Evolutionary conservation across 1,140 invertebrate species (phyloP).

Genomic region (Stratiolaelaps scimitus): DNA sequence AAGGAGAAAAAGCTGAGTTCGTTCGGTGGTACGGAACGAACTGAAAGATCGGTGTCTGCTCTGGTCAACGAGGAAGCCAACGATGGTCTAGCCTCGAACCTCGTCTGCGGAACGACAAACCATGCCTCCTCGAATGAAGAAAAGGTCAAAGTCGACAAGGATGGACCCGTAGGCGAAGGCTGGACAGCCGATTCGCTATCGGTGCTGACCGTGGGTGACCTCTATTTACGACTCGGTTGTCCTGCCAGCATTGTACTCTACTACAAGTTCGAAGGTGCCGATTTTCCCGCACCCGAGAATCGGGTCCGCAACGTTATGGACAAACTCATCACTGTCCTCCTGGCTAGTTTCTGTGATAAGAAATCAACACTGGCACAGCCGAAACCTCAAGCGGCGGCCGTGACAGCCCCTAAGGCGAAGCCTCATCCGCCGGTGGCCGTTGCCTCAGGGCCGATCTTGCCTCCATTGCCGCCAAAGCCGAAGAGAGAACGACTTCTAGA

Average conservation of each 20-base stretch:
- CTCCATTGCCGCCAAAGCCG: not conserved
- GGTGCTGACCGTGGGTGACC: not conserved
- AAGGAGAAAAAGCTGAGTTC: not conserved
- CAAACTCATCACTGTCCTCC: constrained; percentile 7
- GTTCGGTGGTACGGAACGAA: not conserved
- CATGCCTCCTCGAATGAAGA: not conserved
- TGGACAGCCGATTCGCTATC: constrained; percentile 5
- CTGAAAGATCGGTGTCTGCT: not conserved
- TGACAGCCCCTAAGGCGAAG: not conserved
- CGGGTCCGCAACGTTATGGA: not conserved
- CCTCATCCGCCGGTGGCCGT: not conserved
- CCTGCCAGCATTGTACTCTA: constrained; percentile 6
- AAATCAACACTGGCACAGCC: constrained; percentile 13
- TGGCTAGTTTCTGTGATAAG: constrained; percentile 26
- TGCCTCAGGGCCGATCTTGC: no score
- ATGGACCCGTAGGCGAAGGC: not conserved
- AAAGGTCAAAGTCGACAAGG: constrained; percentile 13
- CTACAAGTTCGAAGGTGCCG: constrained; percentile 6
- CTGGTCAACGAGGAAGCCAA: constrained; percentile 14
- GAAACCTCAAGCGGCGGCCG: constrained; percentile 7
- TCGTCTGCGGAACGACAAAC: not conserved
- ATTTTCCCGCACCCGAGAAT: constrained; percentile 13
- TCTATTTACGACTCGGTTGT: constrained; percentile 25
- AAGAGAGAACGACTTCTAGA: constrained; percentile 2
- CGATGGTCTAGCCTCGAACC: not conserved